Evolutionary conservation across 2,797 vertebrate genomes (phyloP), one percentile per base, ranked within the genome.

Genomic region (Pangasius macronema): DNA sequence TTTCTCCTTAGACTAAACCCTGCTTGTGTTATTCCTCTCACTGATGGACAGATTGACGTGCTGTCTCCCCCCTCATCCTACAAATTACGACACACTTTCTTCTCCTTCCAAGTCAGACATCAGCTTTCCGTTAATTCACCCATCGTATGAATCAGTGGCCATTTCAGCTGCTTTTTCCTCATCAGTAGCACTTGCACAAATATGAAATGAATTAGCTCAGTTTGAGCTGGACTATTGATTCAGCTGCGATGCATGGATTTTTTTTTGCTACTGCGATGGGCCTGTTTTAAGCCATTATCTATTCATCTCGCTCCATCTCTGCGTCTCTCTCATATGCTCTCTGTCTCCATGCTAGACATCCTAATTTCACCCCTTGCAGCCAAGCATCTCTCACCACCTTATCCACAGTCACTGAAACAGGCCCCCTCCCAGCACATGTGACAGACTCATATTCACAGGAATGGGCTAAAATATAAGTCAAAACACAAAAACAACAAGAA

Each of bases 401-500:
- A 70, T 93, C 92, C 94, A 91, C 55, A 65, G 76, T 79, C 55
- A 61, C 5, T 81, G 33, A 59, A 59, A 42, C 77, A 27, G 33
- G 16, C 67, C 55, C 85, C 85, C 84, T 92, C 89, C 91, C 93
- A 93, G 91, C 89, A 91, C 89, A 92, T 91, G 92, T 92, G 92
- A 92, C 61, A 85, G 33, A n/a, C 90, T 90, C 57, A 46, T 82
- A 89, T 94, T 93, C 90, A 90, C 87, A 91, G 92, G 92, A 93
- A 85, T 87, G 87, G 91, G 89, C 85, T 91, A 93, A 94, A 89
- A 91, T 92, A 94, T 93, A 95, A 92, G 92, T 94, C 94, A 94
- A 91, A 91, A 86, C 92, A 93, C 90, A 94, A 93, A 94, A 95
- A 93, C 91, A 93, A 94, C 92, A 92, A 92, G 92, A 91, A 93